Percentiles rank a stretch among this genome's conserved stretches.
Conservation (phyloP, 2,113 vertebrate genomes). For the Scopus umbretta region DNA sequence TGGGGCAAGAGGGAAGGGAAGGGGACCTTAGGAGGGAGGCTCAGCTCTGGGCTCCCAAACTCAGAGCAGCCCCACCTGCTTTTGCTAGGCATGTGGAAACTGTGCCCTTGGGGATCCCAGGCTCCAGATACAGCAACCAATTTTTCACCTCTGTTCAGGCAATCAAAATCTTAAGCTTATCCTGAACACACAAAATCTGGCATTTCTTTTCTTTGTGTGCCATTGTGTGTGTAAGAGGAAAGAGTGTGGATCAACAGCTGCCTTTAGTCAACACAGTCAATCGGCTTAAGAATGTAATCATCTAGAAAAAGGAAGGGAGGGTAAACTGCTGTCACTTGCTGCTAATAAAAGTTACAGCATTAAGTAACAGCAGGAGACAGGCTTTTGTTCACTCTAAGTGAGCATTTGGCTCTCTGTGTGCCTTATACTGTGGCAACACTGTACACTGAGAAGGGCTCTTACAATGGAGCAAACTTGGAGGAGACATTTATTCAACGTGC, state of each 20-base stretch:
- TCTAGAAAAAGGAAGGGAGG: neutral
- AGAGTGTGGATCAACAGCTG: constrained; percentile 45
- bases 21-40: neutral
- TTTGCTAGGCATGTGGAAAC: neutral
- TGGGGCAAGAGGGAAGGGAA: neutral
- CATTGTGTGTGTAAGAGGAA: constrained; percentile 32
- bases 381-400: constrained; percentile 26
- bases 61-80: neutral
- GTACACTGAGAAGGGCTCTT: neutral
- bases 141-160: neutral
- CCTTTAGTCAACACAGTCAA: constrained; percentile 30
- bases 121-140: neutral
- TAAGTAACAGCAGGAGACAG: constrained; percentile 32
- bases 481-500: neutral
- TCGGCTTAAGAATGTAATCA: constrained; percentile 52
- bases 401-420: constrained; percentile 21
- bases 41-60: neutral
- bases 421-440: neutral
- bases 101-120: neutral
- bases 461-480: neutral
- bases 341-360: constrained; percentile 35
- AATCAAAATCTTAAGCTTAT: constrained; percentile 2
- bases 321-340: constrained; percentile 19
- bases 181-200: neutral
- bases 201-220: neutral